phyloP scores from a whole-genome alignment of 2,113 vertebrate genomes.

The Pomatostomus ruficeps region DNA sequence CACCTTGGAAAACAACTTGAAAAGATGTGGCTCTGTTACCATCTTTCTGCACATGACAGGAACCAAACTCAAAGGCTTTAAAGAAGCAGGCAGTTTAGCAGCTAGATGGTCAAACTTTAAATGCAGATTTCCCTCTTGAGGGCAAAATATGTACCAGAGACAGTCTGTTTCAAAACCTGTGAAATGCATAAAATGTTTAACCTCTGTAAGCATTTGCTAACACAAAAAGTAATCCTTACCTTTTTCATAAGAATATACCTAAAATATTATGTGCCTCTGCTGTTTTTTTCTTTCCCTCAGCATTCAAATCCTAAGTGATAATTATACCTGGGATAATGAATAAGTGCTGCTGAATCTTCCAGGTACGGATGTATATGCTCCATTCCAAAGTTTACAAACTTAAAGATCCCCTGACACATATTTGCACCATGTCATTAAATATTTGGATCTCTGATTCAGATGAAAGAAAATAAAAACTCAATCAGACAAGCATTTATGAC shows the following conservation, averaged over 20 bases:
- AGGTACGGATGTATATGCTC: not conserved
- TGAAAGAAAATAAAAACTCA: not conserved
- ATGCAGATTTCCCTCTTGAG: not conserved
- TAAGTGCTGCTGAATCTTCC: not conserved
- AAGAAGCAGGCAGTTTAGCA: not conserved
- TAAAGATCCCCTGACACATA: not conserved
- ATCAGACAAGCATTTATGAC: not conserved
- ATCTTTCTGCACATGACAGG: not conserved
- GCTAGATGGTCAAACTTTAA: not conserved
- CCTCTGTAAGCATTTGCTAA: not conserved
- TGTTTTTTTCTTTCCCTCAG: not conserved
- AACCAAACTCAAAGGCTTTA: not conserved
- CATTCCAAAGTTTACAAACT: not conserved
- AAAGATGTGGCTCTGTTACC: not conserved
- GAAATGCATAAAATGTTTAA: not conserved
- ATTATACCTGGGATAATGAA: not conserved
- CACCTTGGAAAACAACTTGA: not conserved
- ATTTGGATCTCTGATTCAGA: not conserved
- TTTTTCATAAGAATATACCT: not conserved
- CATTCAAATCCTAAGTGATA: not conserved
- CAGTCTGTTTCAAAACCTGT: not conserved
- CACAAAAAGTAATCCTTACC: not conserved
- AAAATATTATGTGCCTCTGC: not conserved
- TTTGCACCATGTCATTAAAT: not conserved
- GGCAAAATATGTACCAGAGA: not conserved